These are phyloP conservation scores for Clepsis dumicolana DNA, from an alignment of 2,888 invertebrate genomes.

Conservation along the genomic window DNA sequence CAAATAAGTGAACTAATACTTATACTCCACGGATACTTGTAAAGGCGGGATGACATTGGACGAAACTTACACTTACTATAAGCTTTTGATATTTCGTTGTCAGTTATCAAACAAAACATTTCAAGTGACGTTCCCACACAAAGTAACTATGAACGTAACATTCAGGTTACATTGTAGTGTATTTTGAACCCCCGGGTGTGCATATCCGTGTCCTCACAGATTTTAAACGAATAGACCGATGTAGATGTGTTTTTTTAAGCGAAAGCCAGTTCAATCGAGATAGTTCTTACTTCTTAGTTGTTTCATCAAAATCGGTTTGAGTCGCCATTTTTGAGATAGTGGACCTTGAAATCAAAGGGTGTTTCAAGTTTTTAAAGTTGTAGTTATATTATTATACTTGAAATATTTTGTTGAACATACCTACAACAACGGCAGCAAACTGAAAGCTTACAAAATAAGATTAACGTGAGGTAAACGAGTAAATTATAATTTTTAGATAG, in stretches of 20 bases:
- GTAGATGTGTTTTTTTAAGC: no score
- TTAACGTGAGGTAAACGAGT: not conserved
- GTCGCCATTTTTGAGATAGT: no score
- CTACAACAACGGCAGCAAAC: not conserved
- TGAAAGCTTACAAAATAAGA: not conserved
- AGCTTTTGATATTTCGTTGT: not conserved
- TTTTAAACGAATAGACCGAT: no score
- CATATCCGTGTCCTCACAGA: no score
- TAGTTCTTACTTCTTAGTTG: no score
- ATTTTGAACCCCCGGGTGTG: no score
- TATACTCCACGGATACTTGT: not conserved
- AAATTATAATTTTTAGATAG: not conserved
- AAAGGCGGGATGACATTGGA: not conserved
- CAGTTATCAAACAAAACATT: not conserved
- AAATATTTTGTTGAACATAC: slow-evolving; percentile 9
- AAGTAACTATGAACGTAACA: no score
- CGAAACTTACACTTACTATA: not conserved
- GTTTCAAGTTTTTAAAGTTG: no score
- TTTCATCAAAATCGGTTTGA: no score
- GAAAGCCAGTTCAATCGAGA: no score
- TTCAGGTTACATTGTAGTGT: no score
- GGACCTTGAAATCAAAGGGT: no score
- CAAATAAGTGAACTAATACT: slow-evolving; percentile 34
- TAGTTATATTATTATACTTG: slow-evolving; percentile 1
- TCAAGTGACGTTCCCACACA: not conserved